phyloP scores from a whole-genome alignment of 2,888 invertebrate species.

The Scaptomyza polygonia region DNA sequence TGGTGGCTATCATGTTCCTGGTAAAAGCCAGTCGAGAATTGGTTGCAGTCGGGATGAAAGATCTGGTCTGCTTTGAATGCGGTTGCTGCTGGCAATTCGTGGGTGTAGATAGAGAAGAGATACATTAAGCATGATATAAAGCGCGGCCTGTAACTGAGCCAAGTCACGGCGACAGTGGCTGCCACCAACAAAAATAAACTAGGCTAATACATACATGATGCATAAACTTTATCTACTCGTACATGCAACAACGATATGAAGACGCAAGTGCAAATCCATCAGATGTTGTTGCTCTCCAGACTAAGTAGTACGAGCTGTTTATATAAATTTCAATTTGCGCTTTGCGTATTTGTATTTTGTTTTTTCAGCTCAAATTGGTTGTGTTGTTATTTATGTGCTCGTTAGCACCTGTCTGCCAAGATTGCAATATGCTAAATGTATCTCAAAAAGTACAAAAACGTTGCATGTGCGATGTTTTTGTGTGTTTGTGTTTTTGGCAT shows the following conservation, averaged over 20 bases:
- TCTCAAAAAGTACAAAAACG: constrained; percentile 28
- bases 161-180: constrained; percentile 51
- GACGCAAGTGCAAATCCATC: constrained; percentile 60
- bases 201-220: constrained; percentile 50
- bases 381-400: constrained; percentile 43
- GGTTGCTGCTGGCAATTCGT: constrained; percentile 66
- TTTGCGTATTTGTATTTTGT: constrained; percentile 10
- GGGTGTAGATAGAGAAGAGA: constrained; percentile 65
- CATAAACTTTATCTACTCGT: constrained; percentile 17
- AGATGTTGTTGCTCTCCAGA: constrained; percentile 18
- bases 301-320: neutral
- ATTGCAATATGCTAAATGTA: constrained; percentile 32
- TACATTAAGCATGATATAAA: constrained; percentile 69
- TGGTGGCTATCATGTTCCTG: constrained; percentile 50
- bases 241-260: constrained; percentile 4
- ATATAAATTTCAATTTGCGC: neutral
- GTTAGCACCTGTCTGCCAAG: constrained; percentile 40
- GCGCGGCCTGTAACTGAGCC: constrained; percentile 45
- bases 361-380: constrained; percentile 21
- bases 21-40: constrained; percentile 20
- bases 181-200: constrained; percentile 26
- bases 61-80: constrained; percentile 68
- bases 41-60: constrained; percentile 26
- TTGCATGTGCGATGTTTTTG: constrained; percentile 32
- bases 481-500: constrained; percentile 5